Percentiles rank a stretch among this genome's conserved stretches.
Conservation (phyloP, 2,888 invertebrate species). For the Apamea monoglypha region DNA sequence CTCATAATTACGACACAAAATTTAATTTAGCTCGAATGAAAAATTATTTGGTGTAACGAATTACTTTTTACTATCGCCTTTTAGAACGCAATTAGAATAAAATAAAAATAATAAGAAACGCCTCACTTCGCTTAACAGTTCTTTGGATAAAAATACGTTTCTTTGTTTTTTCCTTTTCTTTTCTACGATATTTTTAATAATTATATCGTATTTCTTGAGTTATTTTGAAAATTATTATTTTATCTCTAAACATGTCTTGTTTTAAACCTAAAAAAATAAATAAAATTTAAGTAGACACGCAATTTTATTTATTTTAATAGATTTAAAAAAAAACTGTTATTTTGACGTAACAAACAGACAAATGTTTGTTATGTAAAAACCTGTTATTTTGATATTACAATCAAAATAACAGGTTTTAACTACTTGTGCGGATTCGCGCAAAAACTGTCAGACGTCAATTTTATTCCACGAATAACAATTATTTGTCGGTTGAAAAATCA, state of each 20-base stretch:
- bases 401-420: too few relatives aligned
- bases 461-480: too few relatives aligned
- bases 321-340: too few relatives aligned
- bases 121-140: slow-evolving; percentile 30
- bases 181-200: slow-evolving; percentile 31
- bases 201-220: slow-evolving; percentile 16
- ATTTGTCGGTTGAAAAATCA: too few relatives aligned
- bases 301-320: too few relatives aligned
- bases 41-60: slow-evolving; percentile 74
- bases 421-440: too few relatives aligned
- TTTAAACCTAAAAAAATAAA: background rate
- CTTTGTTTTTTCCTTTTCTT: slow-evolving; percentile 1
- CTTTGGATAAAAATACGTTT: slow-evolving; percentile 19
- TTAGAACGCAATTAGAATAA: slow-evolving; percentile 60
- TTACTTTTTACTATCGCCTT: slow-evolving; percentile 68
- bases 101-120: slow-evolving; percentile 51
- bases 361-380: too few relatives aligned
- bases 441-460: too few relatives aligned
- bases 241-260: background rate
- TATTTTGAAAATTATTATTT: slow-evolving; percentile 8
- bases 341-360: too few relatives aligned
- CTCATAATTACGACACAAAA: slow-evolving; percentile 70
- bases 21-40: slow-evolving; percentile 72
- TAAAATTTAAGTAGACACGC: too few relatives aligned
- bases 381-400: too few relatives aligned